Percentiles rank a stretch among this genome's conserved stretches.
Evolutionary conservation across 2,113 vertebrate genomes (phyloP).

Genomic region (Brachyistius frenatus): DNA sequence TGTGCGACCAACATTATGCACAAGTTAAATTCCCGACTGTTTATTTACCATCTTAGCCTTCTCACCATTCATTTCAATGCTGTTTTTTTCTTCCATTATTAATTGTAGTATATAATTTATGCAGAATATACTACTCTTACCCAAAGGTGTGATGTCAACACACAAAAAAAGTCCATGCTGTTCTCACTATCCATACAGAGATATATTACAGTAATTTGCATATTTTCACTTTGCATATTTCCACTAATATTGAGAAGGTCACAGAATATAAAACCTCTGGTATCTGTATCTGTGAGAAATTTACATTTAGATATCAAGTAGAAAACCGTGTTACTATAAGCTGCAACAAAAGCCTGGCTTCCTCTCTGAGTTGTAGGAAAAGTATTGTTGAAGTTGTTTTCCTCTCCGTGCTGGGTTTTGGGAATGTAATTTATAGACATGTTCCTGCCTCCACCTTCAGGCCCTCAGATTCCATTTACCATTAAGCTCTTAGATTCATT

Average conservation of each 20-base stretch:
- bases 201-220: constrained; percentile 18
- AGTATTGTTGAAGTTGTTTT: constrained; percentile 27
- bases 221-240: neutral
- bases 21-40: neutral
- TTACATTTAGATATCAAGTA: constrained; percentile 27
- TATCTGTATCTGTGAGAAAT: constrained; percentile 17
- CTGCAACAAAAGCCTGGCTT: neutral
- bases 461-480: constrained; percentile 6
- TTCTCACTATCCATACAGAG: neutral
- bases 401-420: constrained; percentile 14
- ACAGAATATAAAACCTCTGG: neutral
- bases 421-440: constrained; percentile 20
- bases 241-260: constrained; percentile 13
- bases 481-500: constrained; percentile 36
- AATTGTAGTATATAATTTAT: neutral
- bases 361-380: constrained; percentile 8
- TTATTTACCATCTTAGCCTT: neutral
- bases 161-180: neutral
- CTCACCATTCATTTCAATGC: neutral
- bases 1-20: too few relatives aligned
- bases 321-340: neutral
- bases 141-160: neutral
- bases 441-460: constrained; percentile 24
- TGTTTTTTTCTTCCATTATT: neutral
- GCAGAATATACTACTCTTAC: neutral